Percentiles rank a stretch among this genome's conserved stretches.
Conservation (phyloP, 2,797 vertebrate species). For the Cuculus canorus region DNA sequence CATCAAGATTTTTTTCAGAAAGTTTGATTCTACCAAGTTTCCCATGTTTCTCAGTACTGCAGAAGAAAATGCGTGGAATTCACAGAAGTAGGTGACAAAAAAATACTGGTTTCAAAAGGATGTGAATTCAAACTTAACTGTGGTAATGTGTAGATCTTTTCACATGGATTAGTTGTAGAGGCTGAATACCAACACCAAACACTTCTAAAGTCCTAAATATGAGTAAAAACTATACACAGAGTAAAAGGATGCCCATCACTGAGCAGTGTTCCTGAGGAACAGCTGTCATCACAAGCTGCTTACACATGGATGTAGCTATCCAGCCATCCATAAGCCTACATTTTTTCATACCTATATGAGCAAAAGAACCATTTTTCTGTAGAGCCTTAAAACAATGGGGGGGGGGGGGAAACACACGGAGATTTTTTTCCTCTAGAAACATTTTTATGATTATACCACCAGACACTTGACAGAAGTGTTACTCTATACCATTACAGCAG, state of each 20-base stretch:
- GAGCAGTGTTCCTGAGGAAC: background rate
- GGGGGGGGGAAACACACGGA: rapidly evolving
- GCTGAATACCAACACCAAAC: background rate
- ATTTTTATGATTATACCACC: background rate
- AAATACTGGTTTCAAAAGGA: background rate
- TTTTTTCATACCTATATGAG: background rate
- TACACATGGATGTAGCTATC: background rate
- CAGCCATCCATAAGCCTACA: background rate
- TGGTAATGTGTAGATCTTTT: background rate
- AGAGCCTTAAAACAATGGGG: background rate
- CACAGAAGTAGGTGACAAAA: background rate
- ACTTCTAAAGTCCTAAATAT: background rate
- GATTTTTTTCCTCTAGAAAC: background rate
- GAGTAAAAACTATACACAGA: background rate
- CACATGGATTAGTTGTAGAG: background rate
- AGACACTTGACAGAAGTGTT: background rate
- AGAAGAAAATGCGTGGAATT: background rate
- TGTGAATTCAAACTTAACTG: background rate
- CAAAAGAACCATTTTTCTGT: background rate
- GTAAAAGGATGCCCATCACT: background rate
- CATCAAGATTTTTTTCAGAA: background rate
- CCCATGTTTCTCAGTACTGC: background rate
- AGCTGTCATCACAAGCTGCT: constrained; percentile 37
- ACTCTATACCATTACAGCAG: background rate
- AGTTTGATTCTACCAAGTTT: background rate